These are phyloP conservation scores for Coregonus suidteri DNA, from an alignment of 2,797 vertebrate species.

Conservation along the genomic window DNA sequence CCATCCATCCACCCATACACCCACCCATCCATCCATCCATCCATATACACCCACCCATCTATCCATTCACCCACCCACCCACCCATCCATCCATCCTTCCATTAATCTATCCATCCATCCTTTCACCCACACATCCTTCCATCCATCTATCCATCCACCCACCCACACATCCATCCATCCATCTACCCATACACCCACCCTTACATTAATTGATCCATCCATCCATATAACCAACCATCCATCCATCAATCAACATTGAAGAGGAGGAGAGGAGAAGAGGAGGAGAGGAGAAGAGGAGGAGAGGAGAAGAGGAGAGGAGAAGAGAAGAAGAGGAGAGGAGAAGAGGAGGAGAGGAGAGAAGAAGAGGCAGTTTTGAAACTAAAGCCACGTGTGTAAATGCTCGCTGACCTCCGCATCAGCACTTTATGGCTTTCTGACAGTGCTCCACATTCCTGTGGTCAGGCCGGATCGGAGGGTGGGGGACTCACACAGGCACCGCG, in stretches of 20 bases:
- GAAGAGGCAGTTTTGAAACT: conserved; percentile 66
- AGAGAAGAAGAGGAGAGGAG: not conserved
- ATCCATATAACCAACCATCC: no score
- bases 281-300: not conserved
- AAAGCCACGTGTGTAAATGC: conserved; percentile 74
- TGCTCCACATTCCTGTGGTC: conserved; percentile 74
- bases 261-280: not conserved
- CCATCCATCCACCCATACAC: not conserved
- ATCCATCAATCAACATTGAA: no score
- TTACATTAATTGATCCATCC: not conserved
- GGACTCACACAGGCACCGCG: conserved; percentile 36
- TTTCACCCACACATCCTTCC: conserved; percentile 35
- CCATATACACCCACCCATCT: no score
- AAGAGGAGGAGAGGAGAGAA: not conserved
- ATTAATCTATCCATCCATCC: not conserved
- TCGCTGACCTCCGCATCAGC: conserved; percentile 74
- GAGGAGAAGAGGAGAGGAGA: not conserved
- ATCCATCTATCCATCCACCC: no score
- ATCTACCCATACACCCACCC: no score
- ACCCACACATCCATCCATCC: not conserved
- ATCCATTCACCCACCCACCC: no score
- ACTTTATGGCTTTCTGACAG: conserved; percentile 76
- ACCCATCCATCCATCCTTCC: no score
- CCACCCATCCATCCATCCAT: not conserved
- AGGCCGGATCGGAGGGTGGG: conserved; percentile 24